Conservation (phyloP, 1,140 invertebrate species). For the Zaprionus nigranus region DNA sequence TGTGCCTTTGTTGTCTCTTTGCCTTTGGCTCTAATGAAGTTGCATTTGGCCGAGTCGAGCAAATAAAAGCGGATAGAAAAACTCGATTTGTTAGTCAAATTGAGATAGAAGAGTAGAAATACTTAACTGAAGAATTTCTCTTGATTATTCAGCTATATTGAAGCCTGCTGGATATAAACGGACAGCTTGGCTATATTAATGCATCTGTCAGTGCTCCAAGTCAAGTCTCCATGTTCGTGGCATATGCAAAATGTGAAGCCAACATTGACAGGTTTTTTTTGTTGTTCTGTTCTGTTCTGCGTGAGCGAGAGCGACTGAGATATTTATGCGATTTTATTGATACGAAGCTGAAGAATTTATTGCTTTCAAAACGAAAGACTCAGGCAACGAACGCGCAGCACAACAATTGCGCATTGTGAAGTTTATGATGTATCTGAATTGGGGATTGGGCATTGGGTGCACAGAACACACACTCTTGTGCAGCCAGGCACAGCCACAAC, state of each 20-base stretch:
- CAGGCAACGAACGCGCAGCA: constrained; percentile 61
- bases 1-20: constrained; percentile 20
- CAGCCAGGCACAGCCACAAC: constrained; percentile 51
- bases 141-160: constrained; percentile 1
- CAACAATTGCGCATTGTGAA: constrained; percentile 49
- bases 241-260: neutral
- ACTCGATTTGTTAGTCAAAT: neutral
- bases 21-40: constrained; percentile 69
- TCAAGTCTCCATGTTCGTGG: neutral
- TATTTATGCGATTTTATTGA: constrained; percentile 57
- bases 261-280: neutral
- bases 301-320: constrained; percentile 24
- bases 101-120: neutral
- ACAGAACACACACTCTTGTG: constrained; percentile 32
- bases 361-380: constrained; percentile 59
- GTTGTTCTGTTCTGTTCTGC: constrained; percentile 3
- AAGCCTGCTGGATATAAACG: neutral
- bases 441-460: constrained; percentile 28
- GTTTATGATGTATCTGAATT: constrained; percentile 50
- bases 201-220: neutral
- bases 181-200: neutral
- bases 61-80: constrained; percentile 27
- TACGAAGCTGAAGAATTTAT: constrained; percentile 51
- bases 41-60: constrained; percentile 33
- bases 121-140: neutral